A percentile compares a stretch with the other conserved stretches of the same genome.
These are phyloP conservation scores for Phataginus tricuspis DNA, from an alignment of 2,797 vertebrate genomes.

Conservation along the genomic window DNA sequence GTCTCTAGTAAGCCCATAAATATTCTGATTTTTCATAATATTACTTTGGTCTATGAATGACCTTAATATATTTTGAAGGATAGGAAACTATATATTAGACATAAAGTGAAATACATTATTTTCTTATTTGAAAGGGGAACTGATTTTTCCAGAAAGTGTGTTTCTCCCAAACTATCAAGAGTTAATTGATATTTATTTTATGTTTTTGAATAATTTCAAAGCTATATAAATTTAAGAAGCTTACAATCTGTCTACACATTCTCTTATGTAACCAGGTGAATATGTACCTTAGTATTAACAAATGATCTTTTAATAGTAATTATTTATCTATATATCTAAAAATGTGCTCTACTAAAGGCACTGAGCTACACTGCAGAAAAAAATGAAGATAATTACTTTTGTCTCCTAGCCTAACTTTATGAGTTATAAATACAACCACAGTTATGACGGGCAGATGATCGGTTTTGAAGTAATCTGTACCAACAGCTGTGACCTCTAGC, in stretches of 20 bases:
- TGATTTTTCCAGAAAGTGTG: background rate
- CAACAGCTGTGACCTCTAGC: background rate
- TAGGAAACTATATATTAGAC: background rate
- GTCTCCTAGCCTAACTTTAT: background rate
- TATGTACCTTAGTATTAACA: background rate
- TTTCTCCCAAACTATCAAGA: background rate
- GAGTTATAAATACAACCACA: background rate
- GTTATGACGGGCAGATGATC: background rate
- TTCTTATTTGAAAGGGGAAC: background rate
- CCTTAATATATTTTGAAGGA: background rate
- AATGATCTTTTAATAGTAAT: background rate
- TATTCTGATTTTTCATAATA: background rate
- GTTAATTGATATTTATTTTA: background rate
- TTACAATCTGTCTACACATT: background rate
- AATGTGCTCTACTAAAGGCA: background rate
- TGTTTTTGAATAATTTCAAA: conserved; percentile 3
- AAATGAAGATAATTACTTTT: background rate
- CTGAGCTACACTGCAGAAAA: background rate
- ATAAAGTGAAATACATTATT: background rate
- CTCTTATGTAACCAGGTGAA: background rate
- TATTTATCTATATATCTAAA: background rate
- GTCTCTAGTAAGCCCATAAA: background rate
- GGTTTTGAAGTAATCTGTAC: background rate
- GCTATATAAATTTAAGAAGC: background rate
- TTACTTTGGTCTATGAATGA: background rate